Base-by-base conservation (phyloP, 2,113 vertebrate genomes). In the Capricornis sumatraensis region DNA sequence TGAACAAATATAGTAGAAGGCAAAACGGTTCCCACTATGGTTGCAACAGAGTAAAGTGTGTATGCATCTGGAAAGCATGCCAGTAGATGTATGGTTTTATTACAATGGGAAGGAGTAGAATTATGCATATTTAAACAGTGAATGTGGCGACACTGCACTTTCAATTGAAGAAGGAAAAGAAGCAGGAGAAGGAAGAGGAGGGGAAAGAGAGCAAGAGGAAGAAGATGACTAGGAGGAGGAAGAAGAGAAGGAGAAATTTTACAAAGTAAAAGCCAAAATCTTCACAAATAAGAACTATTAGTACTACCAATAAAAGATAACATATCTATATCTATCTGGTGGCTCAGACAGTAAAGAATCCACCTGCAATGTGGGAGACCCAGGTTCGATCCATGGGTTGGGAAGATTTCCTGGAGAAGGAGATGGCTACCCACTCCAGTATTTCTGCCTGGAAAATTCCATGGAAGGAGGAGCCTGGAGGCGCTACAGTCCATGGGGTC, bases 181-280 rank as follows among this genome's bases (percentile, higher is more conserved):
- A 74, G 71, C 67, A 71, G 33, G n/a, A 71, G 36, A 43, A 74
- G 36, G 36, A 74, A 43, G 21, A 74, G 11, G 36, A 43, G 36
- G 23, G n/a, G 36, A 14, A 74, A 14, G 12, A 74, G 36, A 43
- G 36, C 21, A 74, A 74, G 71, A 74, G 36, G 36, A 74, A 74
- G 67, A 23, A 43, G 36, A 74, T 25, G 71, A 43, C n/a, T 25
- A 25, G 11, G 71, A 74, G 5, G 23, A 13, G 71, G 36, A 74
- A 43, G 71, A 40, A 1, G 21, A 53, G 40, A 64, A 71, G 2
- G 93, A 86, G 12, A 89, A 78, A 62, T 87, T 40, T 30, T 92
- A 94, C 17, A 94, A 91, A 96, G 76, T 33, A 74, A 95, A 91
- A 82, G 16, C 27, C 83, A 78, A 96, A 86, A 87, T 87, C 62